phyloP scores from a whole-genome alignment of 2,888 invertebrate species.

The Sesia bembeciformis region DNA sequence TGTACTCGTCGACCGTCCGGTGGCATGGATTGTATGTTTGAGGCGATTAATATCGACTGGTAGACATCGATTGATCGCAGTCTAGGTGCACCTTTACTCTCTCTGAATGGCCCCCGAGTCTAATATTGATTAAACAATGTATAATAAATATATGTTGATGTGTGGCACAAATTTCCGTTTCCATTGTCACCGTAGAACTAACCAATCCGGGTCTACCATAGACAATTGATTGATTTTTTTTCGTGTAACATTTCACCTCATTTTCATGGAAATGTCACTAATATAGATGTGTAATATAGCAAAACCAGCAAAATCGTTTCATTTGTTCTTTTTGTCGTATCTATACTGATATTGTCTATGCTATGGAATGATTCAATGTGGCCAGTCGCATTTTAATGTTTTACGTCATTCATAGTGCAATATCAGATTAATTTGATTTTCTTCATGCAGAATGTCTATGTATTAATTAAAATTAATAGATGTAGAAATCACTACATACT shows the following conservation, averaged over 20 bases:
- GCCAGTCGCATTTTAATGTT: slow-evolving; percentile 8
- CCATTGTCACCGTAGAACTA: slow-evolving; percentile 2
- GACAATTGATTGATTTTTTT: slow-evolving; percentile 9
- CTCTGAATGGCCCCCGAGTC: no score
- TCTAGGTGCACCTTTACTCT: no score
- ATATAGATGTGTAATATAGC: slow-evolving; percentile 64
- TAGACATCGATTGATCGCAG: no score
- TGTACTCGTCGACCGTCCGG: no score
- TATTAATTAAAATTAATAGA: background rate
- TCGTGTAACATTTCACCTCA: slow-evolving; percentile 30
- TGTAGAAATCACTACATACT: slow-evolving; percentile 7
- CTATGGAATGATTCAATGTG: slow-evolving; percentile 11
- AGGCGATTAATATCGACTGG: no score
- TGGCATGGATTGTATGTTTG: no score
- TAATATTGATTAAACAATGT: background rate
- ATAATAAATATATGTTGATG: background rate
- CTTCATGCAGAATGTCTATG: background rate
- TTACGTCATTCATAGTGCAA: background rate
- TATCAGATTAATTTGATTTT: background rate
- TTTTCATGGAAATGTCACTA: slow-evolving; percentile 62
- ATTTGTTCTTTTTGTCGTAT: slow-evolving; percentile 30
- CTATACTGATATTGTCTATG: slow-evolving; percentile 21
- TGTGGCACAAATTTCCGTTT: slow-evolving; percentile 33
- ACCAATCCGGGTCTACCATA: background rate
- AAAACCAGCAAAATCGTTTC: slow-evolving; percentile 29